Conservation (phyloP, 30 jellyfish, hydroid and myxozoan species). For the Morbakka virulenta region DNA sequence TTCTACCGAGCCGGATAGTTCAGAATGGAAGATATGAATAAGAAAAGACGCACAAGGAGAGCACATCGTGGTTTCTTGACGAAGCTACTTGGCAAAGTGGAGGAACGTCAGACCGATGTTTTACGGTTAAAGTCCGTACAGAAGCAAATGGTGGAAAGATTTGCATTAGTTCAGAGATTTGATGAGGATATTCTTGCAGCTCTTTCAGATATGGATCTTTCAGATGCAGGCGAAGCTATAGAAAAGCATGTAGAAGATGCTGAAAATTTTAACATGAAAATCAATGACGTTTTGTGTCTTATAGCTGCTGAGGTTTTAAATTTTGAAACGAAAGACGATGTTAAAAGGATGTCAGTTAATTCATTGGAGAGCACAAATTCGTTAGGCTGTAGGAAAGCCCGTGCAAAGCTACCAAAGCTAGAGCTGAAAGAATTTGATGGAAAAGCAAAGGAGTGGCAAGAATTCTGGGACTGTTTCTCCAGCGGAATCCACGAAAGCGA, state of each 20-base stretch:
- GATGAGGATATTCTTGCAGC: background rate
- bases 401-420: conserved; percentile 22
- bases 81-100: background rate
- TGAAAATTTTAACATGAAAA: background rate
- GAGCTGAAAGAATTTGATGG: conserved; percentile 6
- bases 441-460: conserved; percentile 19
- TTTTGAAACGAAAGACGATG: background rate
- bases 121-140: background rate
- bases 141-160: background rate
- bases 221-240: background rate
- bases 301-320: background rate
- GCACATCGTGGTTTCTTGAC: background rate
- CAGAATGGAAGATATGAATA: background rate
- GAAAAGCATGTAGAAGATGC: background rate
- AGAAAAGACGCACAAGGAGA: background rate
- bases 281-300: background rate
- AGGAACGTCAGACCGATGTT: background rate
- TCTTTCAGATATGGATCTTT: background rate
- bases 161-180: background rate
- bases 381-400: background rate
- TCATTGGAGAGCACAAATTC: background rate
- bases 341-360: background rate
- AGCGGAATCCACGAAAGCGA: conserved; percentile 17
- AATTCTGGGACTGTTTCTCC: conserved; percentile 27
- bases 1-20: background rate